Base-by-base conservation (phyloP, 2,888 invertebrate species). In the Argyresthia albistria region DNA sequence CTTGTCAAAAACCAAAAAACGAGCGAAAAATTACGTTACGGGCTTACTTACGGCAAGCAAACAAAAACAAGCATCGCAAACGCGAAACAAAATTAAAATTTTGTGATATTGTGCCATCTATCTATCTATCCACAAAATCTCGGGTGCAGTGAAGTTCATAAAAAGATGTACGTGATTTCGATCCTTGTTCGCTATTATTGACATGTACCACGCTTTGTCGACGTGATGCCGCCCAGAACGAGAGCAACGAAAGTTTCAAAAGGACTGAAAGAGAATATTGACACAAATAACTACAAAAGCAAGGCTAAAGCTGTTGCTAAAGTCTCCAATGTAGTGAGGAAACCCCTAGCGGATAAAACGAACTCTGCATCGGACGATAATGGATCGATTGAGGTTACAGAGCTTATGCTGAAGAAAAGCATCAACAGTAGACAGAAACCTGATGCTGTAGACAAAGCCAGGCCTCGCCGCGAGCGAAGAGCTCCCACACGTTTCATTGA, bases 341-440 rank as follows among this genome's bases (percentile, higher is more conserved):
- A 74, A 61, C 74, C 73, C 51, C 65, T 84, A 57, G 72, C 75
- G 1, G 83, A 84, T 57, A 83, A 81, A 70, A 84, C 83, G 0
- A 84, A 83, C 57, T 83, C 84, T 0, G 74, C 80, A 10, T 83
- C 83, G 1, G 84, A 83, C 60, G 80, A 82, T 51, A 76, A 77
- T 62, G 62, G 63, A 9, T 70, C 74, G 0, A 53, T 61, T 4
- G 66, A 72, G 55, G 54, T 56, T 1, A 64, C 59, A 45, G 61
- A 62, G 55, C 46, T 50, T 11, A 46, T 53, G 9, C 59, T 57
- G 54, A 68, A 67, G 57, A 53, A 53, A 36, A 47, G 51, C 8
- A 53, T 46, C 46, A 56, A 51, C 43, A 25, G 46, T 12, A 60
- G 58, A 35, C 39, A 49, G 37, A 54, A 51, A 25, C 36, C 53